Conservation (phyloP, 2,113 vertebrate genomes). For the Pterocles orientalis region DNA sequence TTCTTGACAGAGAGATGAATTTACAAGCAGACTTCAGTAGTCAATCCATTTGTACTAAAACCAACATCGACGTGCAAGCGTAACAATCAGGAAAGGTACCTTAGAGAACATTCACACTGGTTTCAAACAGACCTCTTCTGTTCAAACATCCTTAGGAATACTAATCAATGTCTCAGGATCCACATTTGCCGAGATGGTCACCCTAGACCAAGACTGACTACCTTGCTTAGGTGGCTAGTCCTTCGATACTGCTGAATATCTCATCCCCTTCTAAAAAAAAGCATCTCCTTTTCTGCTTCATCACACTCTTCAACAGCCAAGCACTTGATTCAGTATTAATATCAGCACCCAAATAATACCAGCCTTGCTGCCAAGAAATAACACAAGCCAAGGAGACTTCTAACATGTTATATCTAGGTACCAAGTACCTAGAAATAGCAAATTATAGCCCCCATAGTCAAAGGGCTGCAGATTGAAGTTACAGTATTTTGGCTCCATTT, state of each 20-base stretch:
- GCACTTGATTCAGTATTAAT: neutral
- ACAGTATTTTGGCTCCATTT: neutral
- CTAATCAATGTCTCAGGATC: rapidly evolving
- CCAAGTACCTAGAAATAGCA: neutral
- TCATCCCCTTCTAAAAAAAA: neutral
- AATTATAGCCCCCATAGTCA: neutral
- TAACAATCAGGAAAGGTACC: neutral
- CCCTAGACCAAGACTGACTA: neutral
- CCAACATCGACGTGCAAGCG: neutral
- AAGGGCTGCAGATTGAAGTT: neutral
- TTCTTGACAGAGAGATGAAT: neutral
- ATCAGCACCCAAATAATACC: neutral
- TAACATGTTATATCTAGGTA: neutral
- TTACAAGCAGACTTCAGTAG: neutral
- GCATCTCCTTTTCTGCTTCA: neutral
- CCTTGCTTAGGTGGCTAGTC: neutral
- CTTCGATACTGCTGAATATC: neutral
- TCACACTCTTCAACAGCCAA: neutral
- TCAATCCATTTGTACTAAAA: neutral
- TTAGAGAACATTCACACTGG: neutral
- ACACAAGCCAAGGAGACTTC: neutral
- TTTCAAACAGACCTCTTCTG: neutral
- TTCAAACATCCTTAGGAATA: rapidly evolving
- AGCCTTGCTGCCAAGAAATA: neutral
- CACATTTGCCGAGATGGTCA: neutral